Conservation (phyloP, 2,113 vertebrate species). For the Apus apus region DNA sequence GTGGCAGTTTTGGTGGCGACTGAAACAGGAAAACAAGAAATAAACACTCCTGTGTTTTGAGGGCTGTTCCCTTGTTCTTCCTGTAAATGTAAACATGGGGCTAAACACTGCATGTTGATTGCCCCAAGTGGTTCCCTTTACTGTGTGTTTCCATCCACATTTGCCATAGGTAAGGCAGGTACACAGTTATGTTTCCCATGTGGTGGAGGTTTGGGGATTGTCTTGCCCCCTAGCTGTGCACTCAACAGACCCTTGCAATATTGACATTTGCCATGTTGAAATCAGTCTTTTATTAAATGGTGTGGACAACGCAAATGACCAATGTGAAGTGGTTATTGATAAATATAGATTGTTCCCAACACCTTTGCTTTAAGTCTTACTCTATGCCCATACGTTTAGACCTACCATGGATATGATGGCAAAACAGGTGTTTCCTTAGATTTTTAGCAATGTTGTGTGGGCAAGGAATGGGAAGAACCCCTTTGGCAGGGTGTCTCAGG, state of each 20-base stretch:
- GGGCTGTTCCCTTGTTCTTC: not conserved
- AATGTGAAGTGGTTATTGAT: not conserved
- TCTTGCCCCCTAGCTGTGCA: not conserved
- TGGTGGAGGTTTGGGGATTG: not conserved
- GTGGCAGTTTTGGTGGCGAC: not conserved
- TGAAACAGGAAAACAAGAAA: not conserved
- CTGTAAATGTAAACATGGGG: not conserved
- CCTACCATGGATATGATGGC: not conserved
- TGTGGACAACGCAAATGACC: not conserved
- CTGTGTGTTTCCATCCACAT: not conserved
- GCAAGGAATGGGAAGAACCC: not conserved
- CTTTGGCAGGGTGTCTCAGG: not conserved
- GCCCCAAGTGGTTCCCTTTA: not conserved
- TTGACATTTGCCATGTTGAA: not conserved
- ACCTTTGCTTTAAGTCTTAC: not conserved
- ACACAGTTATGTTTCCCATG: accelerated
- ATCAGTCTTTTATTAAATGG: not conserved
- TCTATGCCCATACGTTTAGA: not conserved
- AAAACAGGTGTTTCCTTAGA: not conserved
- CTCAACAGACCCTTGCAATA: not conserved
- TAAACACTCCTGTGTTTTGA: not conserved
- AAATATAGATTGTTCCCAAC: not conserved
- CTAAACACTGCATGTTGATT: accelerated
- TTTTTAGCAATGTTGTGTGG: not conserved
- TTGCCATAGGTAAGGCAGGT: not conserved